Evolutionary conservation across 1,140 invertebrate species (phyloP), one percentile per base, ranked within the genome.

Genomic region (Dendrolimus punctatus): DNA sequence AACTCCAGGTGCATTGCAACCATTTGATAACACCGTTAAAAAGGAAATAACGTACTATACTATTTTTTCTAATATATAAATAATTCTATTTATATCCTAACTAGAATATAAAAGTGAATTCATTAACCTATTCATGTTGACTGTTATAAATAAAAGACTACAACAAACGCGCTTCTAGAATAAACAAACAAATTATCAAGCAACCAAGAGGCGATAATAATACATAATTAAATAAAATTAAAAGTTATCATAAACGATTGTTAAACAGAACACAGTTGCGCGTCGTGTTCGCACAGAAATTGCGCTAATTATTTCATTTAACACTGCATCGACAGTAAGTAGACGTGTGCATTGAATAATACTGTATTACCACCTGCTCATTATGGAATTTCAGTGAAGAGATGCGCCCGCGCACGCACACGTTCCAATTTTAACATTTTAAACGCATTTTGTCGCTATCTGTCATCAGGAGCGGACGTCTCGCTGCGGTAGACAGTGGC

Each of bases 381-480:
- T 81, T 79, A 79, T 57, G 51, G 66, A 62, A 71, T 66, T 66
- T 71, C 55, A 62, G 55, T 42, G 53, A 41, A 8, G 46, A 23
- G 60, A 66, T 69, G 69, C 70, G 65, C 72, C 57, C 65, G 73
- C 69, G 74, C 78, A 74, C 63, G 64, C 68, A 60, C 40, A 7
- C 51, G 67, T 63, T 61, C 60, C 61, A 60, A 68, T 58, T 65
- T 64, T 70, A 67, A 68, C 67, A 61, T 64, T 68, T 73, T 68
- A 71, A 77, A 74, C 62, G 71, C 71, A 76, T 71, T 80, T 66
- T 65, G 61, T 65, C 60, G 64, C 66, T 82, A 82, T 82, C 79
- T 78, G 76, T 82, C 79, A 82, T 82, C 79, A 71, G 57, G 68
- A 58, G 71, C 72, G 62, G 70, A 74, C 76, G 75, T 66, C 46